A percentile compares a stretch with the other conserved stretches of the same genome.
phyloP scores from a whole-genome alignment of 2,113 vertebrate genomes.

The Megaceryle maxima region DNA sequence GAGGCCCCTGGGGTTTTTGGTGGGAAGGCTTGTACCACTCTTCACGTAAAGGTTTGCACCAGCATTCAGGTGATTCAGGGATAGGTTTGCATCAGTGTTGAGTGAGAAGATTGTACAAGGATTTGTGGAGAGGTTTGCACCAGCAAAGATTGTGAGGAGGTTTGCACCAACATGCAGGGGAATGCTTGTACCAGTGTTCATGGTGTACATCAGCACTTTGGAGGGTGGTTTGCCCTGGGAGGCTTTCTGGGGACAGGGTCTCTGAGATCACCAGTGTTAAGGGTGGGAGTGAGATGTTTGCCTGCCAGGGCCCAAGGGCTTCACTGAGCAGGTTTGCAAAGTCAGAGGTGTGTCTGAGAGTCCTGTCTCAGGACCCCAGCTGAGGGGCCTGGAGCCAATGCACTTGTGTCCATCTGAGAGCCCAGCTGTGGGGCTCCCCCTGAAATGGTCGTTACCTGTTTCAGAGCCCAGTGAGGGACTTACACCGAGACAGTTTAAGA shows the following conservation, averaged over 20 bases:
- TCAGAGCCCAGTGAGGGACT: no score
- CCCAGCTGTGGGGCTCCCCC: no score
- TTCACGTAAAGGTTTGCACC: neutral
- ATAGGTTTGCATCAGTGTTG: neutral
- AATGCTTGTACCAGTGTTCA: neutral
- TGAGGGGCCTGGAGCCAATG: no score
- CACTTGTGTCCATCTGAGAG: no score
- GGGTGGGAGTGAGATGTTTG: no score
- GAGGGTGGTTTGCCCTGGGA: neutral
- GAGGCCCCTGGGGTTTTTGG: neutral
- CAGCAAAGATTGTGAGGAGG: neutral
- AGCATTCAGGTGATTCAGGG: neutral
- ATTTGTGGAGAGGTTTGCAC: neutral
- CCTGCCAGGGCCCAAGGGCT: no score
- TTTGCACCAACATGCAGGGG: neutral
- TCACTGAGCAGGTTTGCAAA: no score
- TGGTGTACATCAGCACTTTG: neutral
- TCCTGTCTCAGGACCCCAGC: no score
- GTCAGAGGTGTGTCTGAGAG: no score
- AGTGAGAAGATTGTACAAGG: neutral
- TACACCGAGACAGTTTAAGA: no score
- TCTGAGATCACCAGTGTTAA: neutral
- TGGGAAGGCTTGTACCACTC: neutral
- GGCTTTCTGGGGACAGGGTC: neutral
- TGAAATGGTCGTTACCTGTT: no score